Evolutionary conservation across 1,140 invertebrate genomes (phyloP).

Genomic region (Drosophila melanica): DNA sequence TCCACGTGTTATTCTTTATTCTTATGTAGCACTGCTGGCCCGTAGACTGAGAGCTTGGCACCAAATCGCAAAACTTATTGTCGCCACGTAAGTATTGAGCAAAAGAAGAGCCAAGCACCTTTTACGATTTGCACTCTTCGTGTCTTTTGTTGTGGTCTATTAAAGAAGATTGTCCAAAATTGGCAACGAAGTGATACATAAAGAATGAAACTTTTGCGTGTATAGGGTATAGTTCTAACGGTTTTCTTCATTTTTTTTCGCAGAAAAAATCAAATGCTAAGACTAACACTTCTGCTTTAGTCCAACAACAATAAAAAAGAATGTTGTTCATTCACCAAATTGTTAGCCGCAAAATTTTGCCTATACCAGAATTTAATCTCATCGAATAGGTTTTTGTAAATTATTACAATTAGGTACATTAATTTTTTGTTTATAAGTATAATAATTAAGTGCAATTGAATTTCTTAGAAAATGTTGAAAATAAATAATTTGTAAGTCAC

Average conservation of each 20-base stretch:
- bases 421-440: too few relatives aligned
- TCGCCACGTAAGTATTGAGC: too few relatives aligned
- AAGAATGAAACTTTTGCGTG: slow-evolving; percentile 17
- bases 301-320: not conserved
- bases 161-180: slow-evolving; percentile 19
- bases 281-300: slow-evolving; percentile 13
- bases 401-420: too few relatives aligned
- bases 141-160: slow-evolving; percentile 2
- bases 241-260: slow-evolving; percentile 9
- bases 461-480: not conserved
- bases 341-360: too few relatives aligned
- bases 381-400: too few relatives aligned
- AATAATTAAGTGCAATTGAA: not conserved
- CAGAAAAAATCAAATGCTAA: not conserved
- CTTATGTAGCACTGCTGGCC: not conserved
- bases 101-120: not conserved
- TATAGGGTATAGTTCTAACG: slow-evolving; percentile 13
- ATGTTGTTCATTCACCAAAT: not conserved
- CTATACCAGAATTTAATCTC: too few relatives aligned
- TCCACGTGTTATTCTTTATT: slow-evolving; percentile 15
- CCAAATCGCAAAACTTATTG: slow-evolving; percentile 15
- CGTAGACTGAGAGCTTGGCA: slow-evolving; percentile 14
- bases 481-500: not conserved
- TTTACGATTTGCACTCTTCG: slow-evolving; percentile 9
- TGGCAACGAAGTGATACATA: not conserved